Base-by-base conservation (phyloP, 2,888 invertebrate genomes). In the Smittia aterrima region DNA sequence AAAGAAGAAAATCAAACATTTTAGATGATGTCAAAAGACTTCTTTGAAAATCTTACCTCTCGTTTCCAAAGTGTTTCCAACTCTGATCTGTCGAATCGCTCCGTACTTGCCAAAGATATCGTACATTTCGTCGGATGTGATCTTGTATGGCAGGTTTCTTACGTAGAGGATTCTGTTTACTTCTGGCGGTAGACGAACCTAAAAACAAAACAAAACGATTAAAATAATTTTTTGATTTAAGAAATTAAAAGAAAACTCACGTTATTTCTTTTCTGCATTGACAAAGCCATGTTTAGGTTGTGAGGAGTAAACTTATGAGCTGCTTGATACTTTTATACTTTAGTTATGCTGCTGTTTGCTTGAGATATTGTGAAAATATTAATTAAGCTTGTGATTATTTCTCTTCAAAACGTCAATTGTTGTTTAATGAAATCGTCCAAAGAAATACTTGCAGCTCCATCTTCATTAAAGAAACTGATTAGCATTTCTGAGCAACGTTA, bases 51-150 rank as follows among this genome's bases (percentile, higher is more conserved):
- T 76, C 58, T 58, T n/a, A 58, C 58, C 58, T 96, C 54, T 72
- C 1, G 72, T 72, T 40, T 72, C 72, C 38, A 54, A 32, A 13
- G 62, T 72, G 22, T 72, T 72, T 1, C 72, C 72, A 16, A 98
- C 95, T 84, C 99, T 86, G 76, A 99, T 99, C 85, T 99, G 99
- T 78, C 99, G 85, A 77, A 99, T 98, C 1, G 99, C 98, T 78
- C 99, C 99, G 85, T 98, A 99, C 86, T 99, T 99, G 18, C 99
- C 99, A 87, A 99, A 99, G 77, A 99, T 99, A 84, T 99, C 99
- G 81, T 99, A 99, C 98, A 99, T 99, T 88, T 99, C 99, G 84
- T 99, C 99, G 4, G 95, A 96, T 68, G 98, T 98, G 78, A 99
- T 99, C 87, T 99, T 99, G 80, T 98, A 99, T 0, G 99, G 99